These are phyloP conservation scores for Saturnia japonica DNA, from an alignment of 2,888 invertebrate genomes.

Conservation along the genomic window DNA sequence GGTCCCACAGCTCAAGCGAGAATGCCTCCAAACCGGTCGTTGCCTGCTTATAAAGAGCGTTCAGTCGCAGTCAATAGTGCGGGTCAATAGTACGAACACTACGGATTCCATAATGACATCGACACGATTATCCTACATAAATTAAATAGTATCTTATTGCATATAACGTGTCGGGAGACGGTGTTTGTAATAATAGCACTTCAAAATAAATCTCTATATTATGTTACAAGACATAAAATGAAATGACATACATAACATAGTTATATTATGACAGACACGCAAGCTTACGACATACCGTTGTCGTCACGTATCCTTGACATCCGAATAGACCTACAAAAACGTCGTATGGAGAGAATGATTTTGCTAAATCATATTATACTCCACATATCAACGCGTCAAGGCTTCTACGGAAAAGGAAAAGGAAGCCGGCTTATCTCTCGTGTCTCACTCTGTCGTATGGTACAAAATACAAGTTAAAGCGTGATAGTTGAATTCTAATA, in stretches of 20 bases:
- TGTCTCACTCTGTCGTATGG: conserved; percentile 37
- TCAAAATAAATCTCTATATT: neutral
- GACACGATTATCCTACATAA: no score
- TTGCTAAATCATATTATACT: conserved; percentile 36
- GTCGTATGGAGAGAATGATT: conserved; percentile 38
- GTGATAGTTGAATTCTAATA: conserved; percentile 20
- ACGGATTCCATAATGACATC: no score
- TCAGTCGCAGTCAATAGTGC: no score
- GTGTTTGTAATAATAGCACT: no score
- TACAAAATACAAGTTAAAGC: conserved; percentile 29
- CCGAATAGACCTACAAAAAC: conserved; percentile 17
- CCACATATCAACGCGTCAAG: conserved; percentile 50
- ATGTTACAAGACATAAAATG: neutral
- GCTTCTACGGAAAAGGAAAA: conserved; percentile 44
- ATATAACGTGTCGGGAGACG: no score
- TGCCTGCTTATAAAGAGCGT: no score
- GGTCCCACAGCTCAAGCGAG: no score
- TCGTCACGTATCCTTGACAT: conserved; percentile 12
- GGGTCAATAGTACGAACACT: no score
- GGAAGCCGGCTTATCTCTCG: conserved; percentile 54
- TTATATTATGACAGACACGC: neutral
- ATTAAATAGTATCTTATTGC: no score
- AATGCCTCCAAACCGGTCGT: no score
- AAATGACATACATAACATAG: conserved; percentile 1
- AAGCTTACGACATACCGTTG: conserved; percentile 1